Evolutionary conservation across 2,888 invertebrate genomes (phyloP).

Genomic region (Athripsodes cinereus): DNA sequence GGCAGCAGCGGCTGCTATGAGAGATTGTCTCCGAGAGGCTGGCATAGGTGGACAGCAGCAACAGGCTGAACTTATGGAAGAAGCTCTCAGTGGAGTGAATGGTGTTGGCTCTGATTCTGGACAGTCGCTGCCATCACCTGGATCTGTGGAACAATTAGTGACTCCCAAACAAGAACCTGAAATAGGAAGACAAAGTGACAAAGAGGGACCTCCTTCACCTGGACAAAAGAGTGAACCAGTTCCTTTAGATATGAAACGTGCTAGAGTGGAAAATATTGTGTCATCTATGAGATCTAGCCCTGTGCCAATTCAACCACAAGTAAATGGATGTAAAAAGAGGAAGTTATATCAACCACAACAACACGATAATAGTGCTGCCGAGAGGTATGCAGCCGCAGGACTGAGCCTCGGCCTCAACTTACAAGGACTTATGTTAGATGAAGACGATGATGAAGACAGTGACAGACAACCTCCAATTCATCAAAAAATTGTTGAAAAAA

Average conservation of each 20-base stretch:
- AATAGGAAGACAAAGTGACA: conserved; percentile 56
- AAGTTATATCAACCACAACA: conserved; percentile 95
- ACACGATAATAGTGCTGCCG: conserved; percentile 64
- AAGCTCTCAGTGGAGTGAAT: conserved; percentile 56
- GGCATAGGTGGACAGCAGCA: conserved; percentile 45
- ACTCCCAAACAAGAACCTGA: conserved; percentile 63
- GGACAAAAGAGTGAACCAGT: conserved; percentile 42
- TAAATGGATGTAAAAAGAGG: conserved; percentile 92
- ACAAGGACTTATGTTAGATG: conserved; percentile 53
- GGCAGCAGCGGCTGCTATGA: conserved; percentile 44
- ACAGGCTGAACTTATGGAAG: conserved; percentile 50
- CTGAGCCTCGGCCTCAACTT: conserved; percentile 53
- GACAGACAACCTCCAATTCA: conserved; percentile 70
- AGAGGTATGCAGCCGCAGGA: conserved; percentile 50
- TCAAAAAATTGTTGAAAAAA: conserved; percentile 81
- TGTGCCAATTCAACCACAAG: conserved; percentile 62
- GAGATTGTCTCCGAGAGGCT: conserved; percentile 61
- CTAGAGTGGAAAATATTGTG: conserved; percentile 92
- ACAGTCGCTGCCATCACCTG: conserved; percentile 53
- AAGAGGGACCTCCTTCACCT: conserved; percentile 42
- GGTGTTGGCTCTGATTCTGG: conserved; percentile 46
- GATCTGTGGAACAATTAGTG: conserved; percentile 48
- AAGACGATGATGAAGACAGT: conserved; percentile 69
- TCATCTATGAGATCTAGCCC: conserved; percentile 89
- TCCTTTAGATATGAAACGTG: conserved; percentile 81